phyloP scores from a whole-genome alignment of 2,797 vertebrate genomes.

The Odontamblyopus lacepedii region DNA sequence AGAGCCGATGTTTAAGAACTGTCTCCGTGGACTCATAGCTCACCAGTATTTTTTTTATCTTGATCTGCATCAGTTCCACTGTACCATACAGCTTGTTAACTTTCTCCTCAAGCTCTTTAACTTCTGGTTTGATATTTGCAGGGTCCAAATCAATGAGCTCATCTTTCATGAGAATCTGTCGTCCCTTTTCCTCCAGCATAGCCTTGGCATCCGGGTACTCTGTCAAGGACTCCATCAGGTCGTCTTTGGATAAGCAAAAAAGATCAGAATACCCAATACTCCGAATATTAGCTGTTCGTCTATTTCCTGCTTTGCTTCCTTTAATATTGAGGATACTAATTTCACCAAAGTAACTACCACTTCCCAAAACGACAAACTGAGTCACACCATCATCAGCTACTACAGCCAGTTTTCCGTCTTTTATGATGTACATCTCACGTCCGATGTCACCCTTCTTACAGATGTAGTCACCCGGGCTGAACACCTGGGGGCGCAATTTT shows the following conservation, averaged over 20 bases:
- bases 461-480: conserved; percentile 96
- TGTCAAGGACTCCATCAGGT: conserved; percentile 93
- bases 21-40: conserved; percentile 81
- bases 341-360: conserved; percentile 97
- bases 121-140: conserved; percentile 84
- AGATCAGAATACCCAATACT: conserved; percentile 97
- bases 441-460: conserved; percentile 98
- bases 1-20: conserved; percentile 82
- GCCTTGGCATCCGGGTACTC: conserved; percentile 96
- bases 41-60: conserved; percentile 85
- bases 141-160: conserved; percentile 88
- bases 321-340: conserved; percentile 98
- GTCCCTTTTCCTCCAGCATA: conserved; percentile 95
- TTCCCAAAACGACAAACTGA: conserved; percentile 92
- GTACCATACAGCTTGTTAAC: conserved; percentile 81
- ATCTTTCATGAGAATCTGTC: conserved; percentile 95
- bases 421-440: conserved; percentile 98
- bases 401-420: conserved; percentile 95
- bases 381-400: conserved; percentile 95
- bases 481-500: conserved; percentile 91
- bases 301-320: conserved; percentile 96
- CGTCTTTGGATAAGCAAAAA: conserved; percentile 96
- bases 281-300: conserved; percentile 95
- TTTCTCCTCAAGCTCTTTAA: conserved; percentile 88
- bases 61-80: conserved; percentile 85